Conservation (phyloP, 2,113 vertebrate genomes). For the Oncorhynchus masou region DNA sequence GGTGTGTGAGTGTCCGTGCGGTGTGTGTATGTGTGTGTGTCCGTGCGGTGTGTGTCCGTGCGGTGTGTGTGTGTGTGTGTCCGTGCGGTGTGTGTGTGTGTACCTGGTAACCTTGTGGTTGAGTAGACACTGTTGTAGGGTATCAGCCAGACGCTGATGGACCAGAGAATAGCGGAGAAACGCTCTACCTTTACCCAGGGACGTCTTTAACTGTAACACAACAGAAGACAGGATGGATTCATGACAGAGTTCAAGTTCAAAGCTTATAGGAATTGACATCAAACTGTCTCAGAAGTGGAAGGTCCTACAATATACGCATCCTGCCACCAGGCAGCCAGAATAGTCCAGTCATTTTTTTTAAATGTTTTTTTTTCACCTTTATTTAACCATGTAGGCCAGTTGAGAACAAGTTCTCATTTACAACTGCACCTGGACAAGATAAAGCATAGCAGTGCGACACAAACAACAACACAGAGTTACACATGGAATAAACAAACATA, state of each 20-base stretch:
- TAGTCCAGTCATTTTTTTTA: not conserved
- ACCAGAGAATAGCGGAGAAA: conserved; percentile 94
- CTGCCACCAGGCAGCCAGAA: not conserved
- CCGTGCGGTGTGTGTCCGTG: too few species aligned
- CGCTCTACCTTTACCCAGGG: conserved; percentile 91
- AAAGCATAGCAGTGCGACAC: too few species aligned
- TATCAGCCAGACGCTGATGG: conserved; percentile 93
- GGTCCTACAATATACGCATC: not conserved
- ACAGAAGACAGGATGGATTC: not conserved
- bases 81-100: not conserved
- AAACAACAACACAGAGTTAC: too few species aligned
- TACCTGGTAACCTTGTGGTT: conserved; percentile 91
- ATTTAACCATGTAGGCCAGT: too few species aligned
- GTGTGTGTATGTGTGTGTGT: not conserved
- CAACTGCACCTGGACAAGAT: too few species aligned
- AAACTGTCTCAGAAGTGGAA: not conserved
- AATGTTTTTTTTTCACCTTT: too few species aligned
- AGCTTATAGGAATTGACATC: too few species aligned
- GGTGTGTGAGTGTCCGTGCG: not conserved
- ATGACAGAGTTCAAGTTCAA: too few species aligned
- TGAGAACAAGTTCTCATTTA: too few species aligned
- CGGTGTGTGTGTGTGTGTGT: not conserved
- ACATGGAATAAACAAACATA: too few species aligned
- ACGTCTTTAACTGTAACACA: conserved; percentile 84
- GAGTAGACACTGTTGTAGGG: conserved; percentile 93